Percentiles rank a stretch among this genome's conserved stretches.
Conservation (phyloP, 2,888 invertebrate species). For the Drepana falcataria region DNA sequence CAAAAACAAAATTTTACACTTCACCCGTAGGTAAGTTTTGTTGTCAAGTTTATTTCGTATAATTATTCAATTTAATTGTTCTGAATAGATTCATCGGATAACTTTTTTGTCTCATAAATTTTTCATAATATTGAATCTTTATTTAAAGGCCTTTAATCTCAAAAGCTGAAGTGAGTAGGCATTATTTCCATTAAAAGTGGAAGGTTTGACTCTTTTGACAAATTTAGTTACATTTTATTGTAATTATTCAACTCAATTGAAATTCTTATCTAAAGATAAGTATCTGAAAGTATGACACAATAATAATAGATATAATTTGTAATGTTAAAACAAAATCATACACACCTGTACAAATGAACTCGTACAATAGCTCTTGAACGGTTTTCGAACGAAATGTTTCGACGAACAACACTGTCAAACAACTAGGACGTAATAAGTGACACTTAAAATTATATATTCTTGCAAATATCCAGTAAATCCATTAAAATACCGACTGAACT, state of each 20-base stretch:
- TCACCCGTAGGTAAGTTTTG: neutral
- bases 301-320: neutral
- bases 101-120: no score
- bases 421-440: constrained; percentile 2
- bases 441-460: constrained; percentile 14
- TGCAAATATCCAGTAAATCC: constrained; percentile 42
- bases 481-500: constrained; percentile 42
- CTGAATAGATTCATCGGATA: no score
- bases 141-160: no score
- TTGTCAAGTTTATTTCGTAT: neutral
- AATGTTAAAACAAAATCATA: constrained; percentile 16
- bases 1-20: constrained; percentile 8
- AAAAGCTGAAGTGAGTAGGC: no score
- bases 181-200: no score
- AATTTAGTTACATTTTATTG: no score
- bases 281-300: neutral
- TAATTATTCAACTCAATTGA: no score
- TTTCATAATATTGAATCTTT: no score
- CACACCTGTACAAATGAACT: constrained; percentile 22
- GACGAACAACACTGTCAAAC: constrained; percentile 9
- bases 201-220: no score
- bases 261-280: neutral
- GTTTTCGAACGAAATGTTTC: constrained; percentile 6
- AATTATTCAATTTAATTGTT: neutral
- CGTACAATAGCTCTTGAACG: constrained; percentile 1